A percentile compares a stretch with the other conserved stretches of the same genome.
phyloP scores from a whole-genome alignment of 2,888 invertebrate genomes.

The Scaptomyza parva region DNA sequence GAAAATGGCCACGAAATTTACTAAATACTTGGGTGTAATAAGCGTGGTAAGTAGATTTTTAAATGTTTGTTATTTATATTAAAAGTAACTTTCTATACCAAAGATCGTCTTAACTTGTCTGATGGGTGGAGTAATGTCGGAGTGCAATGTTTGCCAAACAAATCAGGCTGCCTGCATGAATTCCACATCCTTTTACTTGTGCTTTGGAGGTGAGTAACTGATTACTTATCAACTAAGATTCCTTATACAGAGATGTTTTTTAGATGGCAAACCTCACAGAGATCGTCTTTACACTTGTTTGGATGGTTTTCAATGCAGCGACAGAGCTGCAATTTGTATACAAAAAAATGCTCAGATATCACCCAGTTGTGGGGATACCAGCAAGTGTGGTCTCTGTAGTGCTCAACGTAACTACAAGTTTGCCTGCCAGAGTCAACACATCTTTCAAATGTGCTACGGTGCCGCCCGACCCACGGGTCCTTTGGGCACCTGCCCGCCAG shows the following conservation, averaged over 20 bases:
- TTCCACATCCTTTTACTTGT: slow-evolving; percentile 80
- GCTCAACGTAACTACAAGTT: slow-evolving; percentile 80
- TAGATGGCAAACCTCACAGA: slow-evolving; percentile 70
- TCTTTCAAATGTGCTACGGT: slow-evolving; percentile 82
- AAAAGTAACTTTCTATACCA: not conserved
- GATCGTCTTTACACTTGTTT: slow-evolving; percentile 73
- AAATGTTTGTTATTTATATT: not conserved
- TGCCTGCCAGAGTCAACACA: slow-evolving; percentile 76
- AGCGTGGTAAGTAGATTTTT: slow-evolving; percentile 25
- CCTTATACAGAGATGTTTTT: no score
- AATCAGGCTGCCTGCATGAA: slow-evolving; percentile 82
- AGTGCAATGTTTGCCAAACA: slow-evolving; percentile 80
- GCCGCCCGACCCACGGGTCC: slow-evolving; percentile 71
- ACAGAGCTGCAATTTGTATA: slow-evolving; percentile 74
- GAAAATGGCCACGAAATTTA: slow-evolving; percentile 26
- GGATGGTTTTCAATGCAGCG: slow-evolving; percentile 79
- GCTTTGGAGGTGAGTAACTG: slow-evolving; percentile 80
- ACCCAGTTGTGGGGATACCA: slow-evolving; percentile 81
- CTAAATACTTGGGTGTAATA: slow-evolving; percentile 9
- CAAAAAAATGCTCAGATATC: slow-evolving; percentile 69
- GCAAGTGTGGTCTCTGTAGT: slow-evolving; percentile 80
- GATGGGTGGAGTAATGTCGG: slow-evolving; percentile 36
- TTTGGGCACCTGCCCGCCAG: slow-evolving; percentile 74
- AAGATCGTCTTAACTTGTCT: slow-evolving; percentile 35
- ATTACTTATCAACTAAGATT: no score